Evolutionary conservation across 2,113 vertebrate genomes (phyloP).

Genomic region (Dasyornis broadbenti): DNA sequence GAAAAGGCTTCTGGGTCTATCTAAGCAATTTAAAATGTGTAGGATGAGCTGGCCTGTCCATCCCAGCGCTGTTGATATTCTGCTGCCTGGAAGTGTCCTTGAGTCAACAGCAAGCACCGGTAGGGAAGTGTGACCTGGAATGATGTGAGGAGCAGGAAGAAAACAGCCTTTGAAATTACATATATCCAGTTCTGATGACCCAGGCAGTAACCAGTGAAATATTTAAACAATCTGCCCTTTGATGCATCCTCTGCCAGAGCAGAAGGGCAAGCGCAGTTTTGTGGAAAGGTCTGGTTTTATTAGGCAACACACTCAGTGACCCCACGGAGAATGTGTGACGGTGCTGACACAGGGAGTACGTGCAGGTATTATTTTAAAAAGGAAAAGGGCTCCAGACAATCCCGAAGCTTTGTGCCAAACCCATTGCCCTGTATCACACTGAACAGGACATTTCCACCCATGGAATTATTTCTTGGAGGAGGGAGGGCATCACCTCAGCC

Average conservation of each 20-base stretch:
- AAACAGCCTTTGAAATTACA: neutral
- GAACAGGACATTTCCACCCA: neutral
- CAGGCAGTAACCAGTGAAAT: neutral
- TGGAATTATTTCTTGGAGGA: neutral
- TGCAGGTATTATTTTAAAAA: neutral
- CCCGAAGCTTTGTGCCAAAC: neutral
- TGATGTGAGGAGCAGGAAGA: neutral
- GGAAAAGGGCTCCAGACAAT: neutral
- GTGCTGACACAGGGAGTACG: neutral
- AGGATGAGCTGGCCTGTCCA: neutral
- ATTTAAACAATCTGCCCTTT: neutral
- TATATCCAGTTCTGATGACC: neutral
- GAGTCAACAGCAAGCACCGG: neutral
- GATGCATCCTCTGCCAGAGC: neutral
- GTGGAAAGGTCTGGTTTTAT: neutral
- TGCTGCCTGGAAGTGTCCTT: neutral
- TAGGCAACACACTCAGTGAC: neutral
- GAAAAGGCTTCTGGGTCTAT: neutral
- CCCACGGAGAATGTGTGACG: fast-evolving
- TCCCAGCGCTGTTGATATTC: neutral
- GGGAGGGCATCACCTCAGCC: neutral
- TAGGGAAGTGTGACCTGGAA: neutral
- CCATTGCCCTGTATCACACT: fast-evolving
- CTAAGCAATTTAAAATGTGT: slow-evolving; percentile 33
- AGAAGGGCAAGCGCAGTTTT: neutral